Evolutionary conservation across 2,888 invertebrate species (phyloP), one percentile per base, ranked within the genome.

Genomic region (Halictus ligatus): DNA sequence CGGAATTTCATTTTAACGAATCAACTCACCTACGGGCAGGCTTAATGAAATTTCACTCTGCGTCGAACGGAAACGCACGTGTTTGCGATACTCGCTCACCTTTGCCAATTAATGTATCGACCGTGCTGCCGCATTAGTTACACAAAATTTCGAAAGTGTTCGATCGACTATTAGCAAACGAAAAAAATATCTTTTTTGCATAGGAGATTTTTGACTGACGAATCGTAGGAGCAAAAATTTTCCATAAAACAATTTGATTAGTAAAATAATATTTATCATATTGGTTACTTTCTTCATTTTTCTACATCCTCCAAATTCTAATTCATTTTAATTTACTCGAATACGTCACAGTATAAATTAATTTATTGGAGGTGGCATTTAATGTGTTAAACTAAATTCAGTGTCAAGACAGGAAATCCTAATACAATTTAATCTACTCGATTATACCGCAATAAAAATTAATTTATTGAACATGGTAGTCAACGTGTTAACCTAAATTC

Each of bases 41-140:
- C 86, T 90, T 90, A 90, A 89, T 90, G 90, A 90, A 90, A 90
- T 89, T 86, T 83, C 89, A 67, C 88, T 80, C 79, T 67, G 83
- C 46, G 78, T 80, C 78, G 72, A 80, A 89, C 73, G 87, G 74
- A 82, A 67, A 74, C 40, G 58, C 82, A 60, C 50, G 80, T 80
- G 81, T 85, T 83, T 88, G 84, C 80, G 64, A 84, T 81, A 78
- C 71, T 54, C 54, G 43, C 25, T 67, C 76, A 75, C 77, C 75
- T 74, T 76, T 78, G 64, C 60, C 67, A 74, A 58, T 74, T 21
- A 64, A 64, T 54, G 13, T 69, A 69, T 64, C 64, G 64, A 64
- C 64, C 71, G 6, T 46, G 50, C 77, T 50, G 46, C 54, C 29
- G 48, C 21, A 46, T 69, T 74, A 35, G 54, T 72, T 43, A n/a